Conservation (phyloP, 2,113 vertebrate genomes). For the Protomyctophum bolini region DNA sequence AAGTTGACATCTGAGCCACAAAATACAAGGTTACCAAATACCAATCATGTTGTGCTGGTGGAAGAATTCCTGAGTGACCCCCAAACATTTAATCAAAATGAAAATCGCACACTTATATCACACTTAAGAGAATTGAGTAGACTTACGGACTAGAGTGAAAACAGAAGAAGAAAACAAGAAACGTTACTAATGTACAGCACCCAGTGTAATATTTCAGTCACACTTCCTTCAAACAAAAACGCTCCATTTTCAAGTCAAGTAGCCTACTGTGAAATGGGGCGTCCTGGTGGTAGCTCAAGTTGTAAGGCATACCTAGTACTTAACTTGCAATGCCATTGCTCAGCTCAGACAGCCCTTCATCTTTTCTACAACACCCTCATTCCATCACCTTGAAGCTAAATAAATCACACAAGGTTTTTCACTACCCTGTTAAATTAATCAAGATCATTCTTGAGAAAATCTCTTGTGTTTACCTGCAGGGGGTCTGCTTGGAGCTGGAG, state of each 20-base stretch:
- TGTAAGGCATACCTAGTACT: no score
- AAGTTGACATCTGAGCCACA: constrained; percentile 22
- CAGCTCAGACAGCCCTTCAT: no score
- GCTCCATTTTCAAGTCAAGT: background rate
- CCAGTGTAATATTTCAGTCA: constrained; percentile 4
- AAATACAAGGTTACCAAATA: constrained; percentile 36
- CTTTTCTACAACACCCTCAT: no score
- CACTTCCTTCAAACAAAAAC: background rate
- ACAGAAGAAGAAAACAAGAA: background rate
- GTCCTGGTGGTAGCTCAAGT: no score
- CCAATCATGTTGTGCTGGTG: background rate
- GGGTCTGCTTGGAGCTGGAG: constrained; percentile 87
- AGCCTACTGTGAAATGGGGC: no score
- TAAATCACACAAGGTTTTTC: no score
- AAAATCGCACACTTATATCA: constrained; percentile 30
- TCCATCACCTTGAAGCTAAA: no score
- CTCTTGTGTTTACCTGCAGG: constrained; percentile 80
- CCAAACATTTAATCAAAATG: constrained; percentile 1
- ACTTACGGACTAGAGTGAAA: background rate
- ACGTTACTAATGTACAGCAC: background rate
- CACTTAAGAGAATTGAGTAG: constrained; percentile 17
- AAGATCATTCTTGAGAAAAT: no score
- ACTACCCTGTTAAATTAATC: no score
- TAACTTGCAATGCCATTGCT: no score
- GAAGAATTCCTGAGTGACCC: constrained; percentile 33